phyloP scores from a whole-genome alignment of 2,888 invertebrate species.

The Anorthoa munda region DNA sequence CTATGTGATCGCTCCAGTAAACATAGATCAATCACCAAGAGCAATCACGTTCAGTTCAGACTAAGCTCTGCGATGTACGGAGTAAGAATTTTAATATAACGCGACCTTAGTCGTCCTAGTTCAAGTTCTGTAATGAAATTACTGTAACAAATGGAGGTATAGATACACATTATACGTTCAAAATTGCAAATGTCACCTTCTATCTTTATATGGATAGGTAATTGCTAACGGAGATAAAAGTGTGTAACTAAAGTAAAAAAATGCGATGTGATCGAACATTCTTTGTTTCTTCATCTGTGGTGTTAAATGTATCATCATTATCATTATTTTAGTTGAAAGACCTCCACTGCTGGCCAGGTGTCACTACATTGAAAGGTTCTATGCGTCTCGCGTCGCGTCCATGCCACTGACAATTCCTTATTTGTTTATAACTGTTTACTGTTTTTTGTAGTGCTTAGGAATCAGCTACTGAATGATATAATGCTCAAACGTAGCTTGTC shows the following conservation, averaged over 20 bases:
- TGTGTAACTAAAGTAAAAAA: too few species aligned
- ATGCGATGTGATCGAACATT: too few species aligned
- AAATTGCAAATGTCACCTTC: neutral
- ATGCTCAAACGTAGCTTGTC: neutral
- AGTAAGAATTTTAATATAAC: slow-evolving; percentile 56
- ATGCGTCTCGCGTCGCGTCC: too few species aligned
- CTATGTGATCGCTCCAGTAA: slow-evolving; percentile 43
- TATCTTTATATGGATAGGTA: neutral
- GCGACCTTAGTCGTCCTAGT: slow-evolving; percentile 26
- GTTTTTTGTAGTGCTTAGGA: neutral
- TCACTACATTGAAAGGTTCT: too few species aligned
- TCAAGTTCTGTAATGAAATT: slow-evolving; percentile 39
- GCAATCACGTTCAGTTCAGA: slow-evolving; percentile 53
- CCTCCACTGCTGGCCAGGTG: too few species aligned
- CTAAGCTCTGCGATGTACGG: slow-evolving; percentile 39
- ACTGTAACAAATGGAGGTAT: slow-evolving; percentile 21
- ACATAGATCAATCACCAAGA: slow-evolving; percentile 63
- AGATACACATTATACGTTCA: neutral
- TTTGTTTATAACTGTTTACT: neutral
- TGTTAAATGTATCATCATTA: neutral
- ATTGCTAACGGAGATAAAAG: neutral
- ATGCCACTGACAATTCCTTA: too few species aligned
- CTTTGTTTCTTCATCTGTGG: too few species aligned
- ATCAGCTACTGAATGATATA: neutral
- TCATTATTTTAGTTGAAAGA: too few species aligned